These are phyloP conservation scores for Etheostoma spectabile DNA, from an alignment of 2,113 vertebrate species.

Conservation along the genomic window DNA sequence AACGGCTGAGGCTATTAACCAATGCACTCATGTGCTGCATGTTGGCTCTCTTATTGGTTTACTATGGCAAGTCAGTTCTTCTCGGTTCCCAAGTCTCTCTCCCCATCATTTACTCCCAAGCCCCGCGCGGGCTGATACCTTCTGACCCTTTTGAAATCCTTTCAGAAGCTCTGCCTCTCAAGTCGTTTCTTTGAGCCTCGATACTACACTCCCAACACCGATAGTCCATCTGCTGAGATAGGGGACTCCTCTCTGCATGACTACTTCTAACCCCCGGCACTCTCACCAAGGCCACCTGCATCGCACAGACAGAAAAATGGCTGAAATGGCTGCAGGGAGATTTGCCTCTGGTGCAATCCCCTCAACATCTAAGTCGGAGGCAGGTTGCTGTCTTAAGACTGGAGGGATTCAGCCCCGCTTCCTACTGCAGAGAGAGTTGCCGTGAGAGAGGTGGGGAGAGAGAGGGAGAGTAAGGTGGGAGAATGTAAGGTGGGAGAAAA, in stretches of 20 bases:
- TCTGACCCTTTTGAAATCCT: constrained; percentile 63
- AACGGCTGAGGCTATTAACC: constrained; percentile 67
- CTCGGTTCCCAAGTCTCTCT: constrained; percentile 40
- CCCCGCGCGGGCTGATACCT: constrained; percentile 43
- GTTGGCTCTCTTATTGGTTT: constrained; percentile 38
- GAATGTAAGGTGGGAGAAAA: constrained; percentile 41
- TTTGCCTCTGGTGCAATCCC: constrained; percentile 66
- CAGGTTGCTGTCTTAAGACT: constrained; percentile 65
- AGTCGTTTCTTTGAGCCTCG: constrained; percentile 56
- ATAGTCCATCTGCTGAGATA: constrained; percentile 69
- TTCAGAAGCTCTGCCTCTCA: constrained; percentile 57
- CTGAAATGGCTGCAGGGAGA: constrained; percentile 67
- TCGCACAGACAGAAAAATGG: constrained; percentile 60
- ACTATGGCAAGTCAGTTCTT: constrained; percentile 35
- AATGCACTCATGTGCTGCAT: constrained; percentile 52
- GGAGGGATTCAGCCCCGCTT: constrained; percentile 50
- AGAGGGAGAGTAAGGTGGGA: constrained; percentile 1
- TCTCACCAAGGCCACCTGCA: constrained; percentile 63
- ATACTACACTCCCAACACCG: constrained; percentile 45
- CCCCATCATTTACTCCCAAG: constrained; percentile 62
- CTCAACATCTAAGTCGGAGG: constrained; percentile 61
- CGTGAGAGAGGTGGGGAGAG: constrained; percentile 15
- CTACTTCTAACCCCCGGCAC: constrained; percentile 10
- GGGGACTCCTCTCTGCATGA: constrained; percentile 70
- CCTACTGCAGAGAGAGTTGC: constrained; percentile 41